Evolutionary conservation across 2,888 invertebrate species (phyloP).

Genomic region (Drosophila infuscata): DNA sequence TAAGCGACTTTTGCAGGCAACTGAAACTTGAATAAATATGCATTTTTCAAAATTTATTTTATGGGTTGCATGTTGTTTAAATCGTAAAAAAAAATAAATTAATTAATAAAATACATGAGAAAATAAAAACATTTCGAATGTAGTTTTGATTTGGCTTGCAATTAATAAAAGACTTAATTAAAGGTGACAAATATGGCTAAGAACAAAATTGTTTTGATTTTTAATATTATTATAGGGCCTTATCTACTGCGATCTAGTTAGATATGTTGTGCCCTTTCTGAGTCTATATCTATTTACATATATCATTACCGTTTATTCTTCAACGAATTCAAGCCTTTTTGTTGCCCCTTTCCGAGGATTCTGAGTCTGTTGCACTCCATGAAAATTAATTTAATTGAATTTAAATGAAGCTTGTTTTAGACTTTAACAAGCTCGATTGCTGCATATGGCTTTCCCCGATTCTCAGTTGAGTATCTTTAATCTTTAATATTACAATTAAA

Average conservation of each 20-base stretch:
- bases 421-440: no score
- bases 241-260: background rate
- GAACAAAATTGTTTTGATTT: background rate
- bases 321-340: background rate
- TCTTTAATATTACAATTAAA: background rate
- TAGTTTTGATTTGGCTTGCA: background rate
- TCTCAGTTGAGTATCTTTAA: background rate
- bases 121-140: background rate
- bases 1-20: background rate
- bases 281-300: background rate
- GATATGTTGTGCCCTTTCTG: background rate
- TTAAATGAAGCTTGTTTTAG: no score
- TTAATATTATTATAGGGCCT: background rate
- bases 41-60: background rate
- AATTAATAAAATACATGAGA: background rate
- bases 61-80: background rate
- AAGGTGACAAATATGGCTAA: background rate
- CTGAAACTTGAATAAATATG: background rate
- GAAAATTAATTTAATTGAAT: background rate
- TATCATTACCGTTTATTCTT: background rate
- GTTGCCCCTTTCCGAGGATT: background rate
- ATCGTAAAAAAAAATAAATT: background rate
- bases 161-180: background rate
- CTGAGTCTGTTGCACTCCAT: background rate
- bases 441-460: background rate